These are phyloP conservation scores for Eucera pruinosa DNA, from an alignment of 2,888 invertebrate genomes.

Conservation along the genomic window DNA sequence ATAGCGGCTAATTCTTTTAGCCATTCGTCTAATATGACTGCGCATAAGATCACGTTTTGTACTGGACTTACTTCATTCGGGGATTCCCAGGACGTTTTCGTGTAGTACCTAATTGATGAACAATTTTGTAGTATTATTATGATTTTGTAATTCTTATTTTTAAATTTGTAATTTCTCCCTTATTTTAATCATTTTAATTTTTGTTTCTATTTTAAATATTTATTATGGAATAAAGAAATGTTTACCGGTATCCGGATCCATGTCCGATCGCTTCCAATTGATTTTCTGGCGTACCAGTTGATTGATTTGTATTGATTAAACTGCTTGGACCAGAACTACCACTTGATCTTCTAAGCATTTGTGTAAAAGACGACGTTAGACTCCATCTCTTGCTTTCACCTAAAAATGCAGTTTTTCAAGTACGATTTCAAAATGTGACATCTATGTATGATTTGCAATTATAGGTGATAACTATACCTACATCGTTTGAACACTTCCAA, in stretches of 20 bases:
- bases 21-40: conserved; percentile 97
- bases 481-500: conserved; percentile 72
- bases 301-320: conserved; percentile 70
- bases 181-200: background rate
- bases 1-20: conserved; percentile 97
- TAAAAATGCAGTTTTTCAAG: conserved; percentile 62
- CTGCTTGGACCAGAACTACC: conserved; percentile 81
- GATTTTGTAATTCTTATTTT: background rate
- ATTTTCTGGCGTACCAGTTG: conserved; percentile 76
- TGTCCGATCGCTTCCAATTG: conserved; percentile 74
- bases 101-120: conserved; percentile 69
- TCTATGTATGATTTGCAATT: background rate
- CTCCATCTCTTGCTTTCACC: conserved; percentile 90
- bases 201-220: background rate
- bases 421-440: background rate
- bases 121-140: conserved; percentile 16
- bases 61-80: conserved; percentile 82
- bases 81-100: conserved; percentile 78
- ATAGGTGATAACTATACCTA: conserved; percentile 66
- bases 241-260: conserved; percentile 75
- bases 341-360: conserved; percentile 90
- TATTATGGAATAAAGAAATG: background rate
- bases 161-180: background rate
- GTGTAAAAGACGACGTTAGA: conserved; percentile 90
- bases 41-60: conserved; percentile 90